Evolutionary conservation across 2,797 vertebrate species (phyloP).

Genomic region (Protosalanx chinensis): DNA sequence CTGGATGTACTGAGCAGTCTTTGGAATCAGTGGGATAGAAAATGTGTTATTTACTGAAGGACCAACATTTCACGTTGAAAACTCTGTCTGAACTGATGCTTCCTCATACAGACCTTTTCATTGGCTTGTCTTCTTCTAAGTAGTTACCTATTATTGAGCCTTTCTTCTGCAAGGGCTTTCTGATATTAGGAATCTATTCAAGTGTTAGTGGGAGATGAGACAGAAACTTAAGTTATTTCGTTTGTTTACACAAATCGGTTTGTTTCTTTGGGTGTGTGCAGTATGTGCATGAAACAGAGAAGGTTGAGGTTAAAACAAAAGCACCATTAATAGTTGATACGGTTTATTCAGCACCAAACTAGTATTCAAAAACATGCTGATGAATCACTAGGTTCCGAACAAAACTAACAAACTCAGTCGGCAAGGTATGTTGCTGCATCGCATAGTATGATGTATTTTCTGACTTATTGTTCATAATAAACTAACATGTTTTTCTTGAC

Average conservation of each 20-base stretch:
- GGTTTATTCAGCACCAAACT: conserved; percentile 10
- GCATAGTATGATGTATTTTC: conserved; percentile 5
- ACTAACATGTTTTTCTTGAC: conserved; percentile 5
- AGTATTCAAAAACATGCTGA: background rate
- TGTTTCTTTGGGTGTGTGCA: background rate
- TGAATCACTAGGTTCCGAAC: background rate
- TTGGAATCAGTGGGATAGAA: conserved; percentile 50
- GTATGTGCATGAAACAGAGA: background rate
- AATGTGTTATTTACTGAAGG: conserved; percentile 32
- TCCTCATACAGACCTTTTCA: conserved; percentile 25
- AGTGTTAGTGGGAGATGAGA: conserved; percentile 42
- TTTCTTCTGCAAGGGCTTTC: conserved; percentile 73
- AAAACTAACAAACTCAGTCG: background rate
- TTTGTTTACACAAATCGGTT: background rate
- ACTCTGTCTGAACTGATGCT: background rate
- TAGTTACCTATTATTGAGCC: conserved; percentile 79
- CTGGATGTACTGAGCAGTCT: conserved; percentile 66
- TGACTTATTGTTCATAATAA: conserved; percentile 26
- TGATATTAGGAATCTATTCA: conserved; percentile 70
- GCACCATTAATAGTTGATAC: background rate
- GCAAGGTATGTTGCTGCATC: background rate
- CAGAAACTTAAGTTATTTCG: background rate
- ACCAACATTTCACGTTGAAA: background rate
- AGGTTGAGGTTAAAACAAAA: background rate
- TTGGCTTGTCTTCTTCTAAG: conserved; percentile 68